These are phyloP conservation scores for Zygogramma bicolorata DNA, from an alignment of 2,888 invertebrate genomes.

Conservation along the genomic window DNA sequence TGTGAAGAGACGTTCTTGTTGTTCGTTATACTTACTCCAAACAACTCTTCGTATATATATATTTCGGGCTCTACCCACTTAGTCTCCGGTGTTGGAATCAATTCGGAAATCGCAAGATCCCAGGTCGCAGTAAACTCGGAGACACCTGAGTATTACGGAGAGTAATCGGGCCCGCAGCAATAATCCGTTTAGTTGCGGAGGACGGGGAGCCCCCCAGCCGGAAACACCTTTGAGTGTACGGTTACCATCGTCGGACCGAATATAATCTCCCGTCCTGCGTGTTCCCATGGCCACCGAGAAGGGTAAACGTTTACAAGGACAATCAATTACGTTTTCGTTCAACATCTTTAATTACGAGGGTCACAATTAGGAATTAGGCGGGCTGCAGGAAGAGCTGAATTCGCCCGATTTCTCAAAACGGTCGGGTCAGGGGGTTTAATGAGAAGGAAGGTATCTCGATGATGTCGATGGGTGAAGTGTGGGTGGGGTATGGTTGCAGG, in stretches of 20 bases:
- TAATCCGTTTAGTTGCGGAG: constrained; percentile 51
- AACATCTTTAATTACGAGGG: constrained; percentile 18
- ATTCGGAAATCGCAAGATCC: background rate
- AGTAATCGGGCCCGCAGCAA: constrained; percentile 48
- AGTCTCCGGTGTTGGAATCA: too few species aligned
- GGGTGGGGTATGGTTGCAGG: background rate
- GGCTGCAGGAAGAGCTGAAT: constrained; percentile 3
- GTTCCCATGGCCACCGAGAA: constrained; percentile 56
- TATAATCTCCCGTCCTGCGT: constrained; percentile 45
- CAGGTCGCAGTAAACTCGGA: background rate
- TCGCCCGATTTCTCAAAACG: constrained; percentile 5
- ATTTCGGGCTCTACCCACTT: too few species aligned
- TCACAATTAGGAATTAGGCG: constrained; percentile 14
- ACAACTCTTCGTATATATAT: background rate
- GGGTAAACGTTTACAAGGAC: background rate
- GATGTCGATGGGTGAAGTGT: background rate
- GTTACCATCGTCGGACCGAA: constrained; percentile 55
- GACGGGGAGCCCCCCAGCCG: constrained; percentile 50
- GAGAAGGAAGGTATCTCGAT: background rate
- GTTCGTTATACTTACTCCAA: too few species aligned
- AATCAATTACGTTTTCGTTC: constrained; percentile 18
- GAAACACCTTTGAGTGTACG: constrained; percentile 60
- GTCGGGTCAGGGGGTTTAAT: background rate
- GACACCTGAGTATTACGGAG: constrained; percentile 43
- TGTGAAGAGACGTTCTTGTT: too few species aligned